Evolutionary conservation across 2,888 invertebrate genomes (phyloP).

Genomic region (Odontomyia ornata): DNA sequence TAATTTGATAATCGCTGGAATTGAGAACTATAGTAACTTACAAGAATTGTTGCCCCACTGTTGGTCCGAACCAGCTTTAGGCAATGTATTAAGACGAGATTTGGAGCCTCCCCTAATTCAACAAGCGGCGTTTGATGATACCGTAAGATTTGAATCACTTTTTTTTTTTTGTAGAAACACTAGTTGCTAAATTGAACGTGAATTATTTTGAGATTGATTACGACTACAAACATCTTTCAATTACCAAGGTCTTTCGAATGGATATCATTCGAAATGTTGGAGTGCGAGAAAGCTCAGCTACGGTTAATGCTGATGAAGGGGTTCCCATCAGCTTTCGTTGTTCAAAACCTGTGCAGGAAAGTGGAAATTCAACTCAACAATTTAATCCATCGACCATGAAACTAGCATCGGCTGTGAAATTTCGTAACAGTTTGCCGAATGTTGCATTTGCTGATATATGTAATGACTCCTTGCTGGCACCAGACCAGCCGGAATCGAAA

Average conservation of each 20-base stretch:
- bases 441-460: slow-evolving; percentile 57
- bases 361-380: background rate
- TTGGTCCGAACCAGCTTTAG: slow-evolving; percentile 79
- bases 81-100: slow-evolving; percentile 68
- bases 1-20: slow-evolving; percentile 78
- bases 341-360: background rate
- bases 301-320: slow-evolving; percentile 48
- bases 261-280: slow-evolving; percentile 85
- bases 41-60: slow-evolving; percentile 74
- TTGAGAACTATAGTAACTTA: slow-evolving; percentile 78
- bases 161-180: too few species aligned
- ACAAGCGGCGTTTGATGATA: slow-evolving; percentile 87
- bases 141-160: slow-evolving; percentile 61
- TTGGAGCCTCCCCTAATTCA: slow-evolving; percentile 84
- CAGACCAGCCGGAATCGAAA: slow-evolving; percentile 20
- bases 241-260: slow-evolving; percentile 73
- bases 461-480: slow-evolving; percentile 23
- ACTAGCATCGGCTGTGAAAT: slow-evolving; percentile 54
- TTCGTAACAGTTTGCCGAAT: slow-evolving; percentile 62
- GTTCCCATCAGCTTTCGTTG: background rate
- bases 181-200: too few species aligned
- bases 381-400: slow-evolving; percentile 52
- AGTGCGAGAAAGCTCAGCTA: slow-evolving; percentile 65
- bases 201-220: too few species aligned
- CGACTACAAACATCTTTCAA: too few species aligned